Conservation (phyloP, 2,113 vertebrate genomes). For the Hippocampus comes region DNA sequence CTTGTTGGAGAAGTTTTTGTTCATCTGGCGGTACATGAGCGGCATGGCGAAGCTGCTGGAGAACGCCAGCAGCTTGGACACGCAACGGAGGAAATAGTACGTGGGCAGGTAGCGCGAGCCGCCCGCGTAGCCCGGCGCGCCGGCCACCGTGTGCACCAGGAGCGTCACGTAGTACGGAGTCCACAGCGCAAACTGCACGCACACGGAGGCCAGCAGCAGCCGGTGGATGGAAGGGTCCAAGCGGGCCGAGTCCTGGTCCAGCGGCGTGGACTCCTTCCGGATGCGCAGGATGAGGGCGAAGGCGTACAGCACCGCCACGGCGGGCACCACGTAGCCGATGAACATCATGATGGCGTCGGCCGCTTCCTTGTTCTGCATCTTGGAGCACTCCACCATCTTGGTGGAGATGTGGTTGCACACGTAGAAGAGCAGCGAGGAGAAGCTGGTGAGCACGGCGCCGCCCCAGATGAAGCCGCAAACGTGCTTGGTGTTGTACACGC, state of each 20-base stretch:
- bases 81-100: constrained; percentile 76
- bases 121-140: constrained; percentile 58
- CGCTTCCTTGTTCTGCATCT: constrained; percentile 91
- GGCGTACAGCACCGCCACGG: constrained; percentile 83
- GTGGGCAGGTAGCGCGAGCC: constrained; percentile 62
- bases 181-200: constrained; percentile 89
- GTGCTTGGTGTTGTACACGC: constrained; percentile 93
- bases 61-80: constrained; percentile 87
- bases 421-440: constrained; percentile 93
- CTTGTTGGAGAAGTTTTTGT: constrained; percentile 87
- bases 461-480: constrained; percentile 98
- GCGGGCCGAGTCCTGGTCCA: constrained; percentile 85
- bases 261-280: constrained; percentile 84
- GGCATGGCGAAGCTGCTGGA: constrained; percentile 88
- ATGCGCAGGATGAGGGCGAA: constrained; percentile 84
- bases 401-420: constrained; percentile 93
- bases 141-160: constrained; percentile 80
- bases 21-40: constrained; percentile 87
- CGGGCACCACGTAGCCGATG: constrained; percentile 89
- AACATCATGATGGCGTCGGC: constrained; percentile 92
- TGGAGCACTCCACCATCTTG: constrained; percentile 87
- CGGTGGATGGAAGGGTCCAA: constrained; percentile 87
- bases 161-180: constrained; percentile 88
- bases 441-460: constrained; percentile 92
- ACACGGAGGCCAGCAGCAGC: constrained; percentile 87